Evolutionary conservation across 1,140 invertebrate genomes (phyloP).

Genomic region (Drosophila pectinifera): DNA sequence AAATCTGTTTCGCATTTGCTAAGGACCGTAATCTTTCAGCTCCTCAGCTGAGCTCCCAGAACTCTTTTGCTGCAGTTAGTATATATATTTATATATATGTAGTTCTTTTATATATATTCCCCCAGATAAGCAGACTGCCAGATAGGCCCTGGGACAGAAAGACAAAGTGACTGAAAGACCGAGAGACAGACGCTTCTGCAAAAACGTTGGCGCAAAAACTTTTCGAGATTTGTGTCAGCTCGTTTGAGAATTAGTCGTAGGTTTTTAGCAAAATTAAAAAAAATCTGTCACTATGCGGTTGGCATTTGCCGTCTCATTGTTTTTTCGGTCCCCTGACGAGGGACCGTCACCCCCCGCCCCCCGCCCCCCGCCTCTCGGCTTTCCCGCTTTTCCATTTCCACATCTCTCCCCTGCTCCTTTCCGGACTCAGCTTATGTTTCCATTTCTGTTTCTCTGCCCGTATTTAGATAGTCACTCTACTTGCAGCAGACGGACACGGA

Average conservation of each 20-base stretch:
- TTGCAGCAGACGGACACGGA: slow-evolving; percentile 23
- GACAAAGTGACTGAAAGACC: slow-evolving; percentile 36
- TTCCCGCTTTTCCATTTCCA: neutral
- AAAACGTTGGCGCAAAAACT: slow-evolving; percentile 75
- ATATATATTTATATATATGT: slow-evolving; percentile 1
- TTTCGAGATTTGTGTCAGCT: slow-evolving; percentile 80
- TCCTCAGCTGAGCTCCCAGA: slow-evolving; percentile 20
- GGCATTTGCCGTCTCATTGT: slow-evolving; percentile 77
- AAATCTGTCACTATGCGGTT: slow-evolving; percentile 70
- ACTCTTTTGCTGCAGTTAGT: slow-evolving; percentile 17
- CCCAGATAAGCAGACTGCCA: slow-evolving; percentile 24
- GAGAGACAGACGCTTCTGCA: slow-evolving; percentile 43
- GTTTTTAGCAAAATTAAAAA: slow-evolving; percentile 83
- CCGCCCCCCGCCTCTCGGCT: neutral
- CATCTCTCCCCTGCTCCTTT: slow-evolving; percentile 6
- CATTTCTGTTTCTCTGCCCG: slow-evolving; percentile 28
- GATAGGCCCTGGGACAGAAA: slow-evolving; percentile 45
- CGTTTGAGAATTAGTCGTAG: slow-evolving; percentile 82
- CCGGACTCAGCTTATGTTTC: slow-evolving; percentile 35
- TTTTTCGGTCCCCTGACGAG: slow-evolving; percentile 49
- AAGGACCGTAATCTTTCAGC: slow-evolving; percentile 24
- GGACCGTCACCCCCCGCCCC: neutral
- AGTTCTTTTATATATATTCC: neutral
- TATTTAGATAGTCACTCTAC: slow-evolving; percentile 48
- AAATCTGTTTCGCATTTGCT: slow-evolving; percentile 12